These are phyloP conservation scores for Simalia tracyae DNA, from an alignment of 2,797 vertebrate species.

Conservation along the genomic window DNA sequence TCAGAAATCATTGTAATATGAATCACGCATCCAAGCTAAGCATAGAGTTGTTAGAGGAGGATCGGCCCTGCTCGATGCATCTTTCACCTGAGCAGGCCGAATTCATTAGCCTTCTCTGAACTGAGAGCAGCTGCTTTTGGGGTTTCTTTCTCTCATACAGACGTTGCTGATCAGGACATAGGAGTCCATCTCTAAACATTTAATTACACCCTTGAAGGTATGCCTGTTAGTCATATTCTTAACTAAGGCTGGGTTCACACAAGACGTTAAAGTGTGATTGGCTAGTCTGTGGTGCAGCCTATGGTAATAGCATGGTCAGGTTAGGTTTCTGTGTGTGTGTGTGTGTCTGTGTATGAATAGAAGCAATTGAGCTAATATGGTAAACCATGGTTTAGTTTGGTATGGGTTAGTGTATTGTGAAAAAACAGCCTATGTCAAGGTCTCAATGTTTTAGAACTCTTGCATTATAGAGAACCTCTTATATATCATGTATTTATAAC, in stretches of 20 bases:
- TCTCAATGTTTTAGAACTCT: not conserved
- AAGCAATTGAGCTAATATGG: not conserved
- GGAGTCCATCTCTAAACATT: not conserved
- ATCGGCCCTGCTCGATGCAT: not conserved
- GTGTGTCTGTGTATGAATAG: not conserved
- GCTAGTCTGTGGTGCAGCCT: not conserved
- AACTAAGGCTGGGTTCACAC: not conserved
- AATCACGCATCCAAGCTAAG: not conserved
- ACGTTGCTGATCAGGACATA: not conserved
- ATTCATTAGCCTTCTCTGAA: not conserved
- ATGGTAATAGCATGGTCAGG: not conserved
- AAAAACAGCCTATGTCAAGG: not conserved
- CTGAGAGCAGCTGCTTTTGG: not conserved
- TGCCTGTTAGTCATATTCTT: not conserved
- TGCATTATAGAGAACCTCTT: not conserved
- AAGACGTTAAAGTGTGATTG: not conserved
- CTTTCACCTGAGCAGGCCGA: not conserved
- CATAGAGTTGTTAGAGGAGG: not conserved
- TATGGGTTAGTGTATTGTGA: not conserved
- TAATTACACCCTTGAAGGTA: not conserved
- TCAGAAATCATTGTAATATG: slow-evolving; percentile 3
- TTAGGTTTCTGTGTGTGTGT: not conserved
- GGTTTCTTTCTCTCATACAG: not conserved
- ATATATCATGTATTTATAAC: not conserved
- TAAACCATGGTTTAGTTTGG: not conserved